These are phyloP conservation scores for Manacus vitellinus DNA, from an alignment of 2,113 vertebrate genomes.

Conservation along the genomic window DNA sequence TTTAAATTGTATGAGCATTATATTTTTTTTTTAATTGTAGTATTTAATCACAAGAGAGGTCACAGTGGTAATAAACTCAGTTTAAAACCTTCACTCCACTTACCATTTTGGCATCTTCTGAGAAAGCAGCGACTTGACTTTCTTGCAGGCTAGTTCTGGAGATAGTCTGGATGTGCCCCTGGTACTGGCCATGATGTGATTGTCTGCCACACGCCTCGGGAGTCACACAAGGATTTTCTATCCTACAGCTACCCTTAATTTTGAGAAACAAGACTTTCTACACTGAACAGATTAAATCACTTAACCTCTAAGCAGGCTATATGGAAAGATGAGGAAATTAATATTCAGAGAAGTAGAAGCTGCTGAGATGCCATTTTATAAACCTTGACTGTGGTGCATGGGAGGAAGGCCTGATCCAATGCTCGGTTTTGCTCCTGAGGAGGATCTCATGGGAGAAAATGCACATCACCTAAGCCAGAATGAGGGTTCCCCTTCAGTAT, in stretches of 20 bases:
- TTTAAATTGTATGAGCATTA: neutral
- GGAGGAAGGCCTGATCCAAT: neutral
- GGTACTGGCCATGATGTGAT: neutral
- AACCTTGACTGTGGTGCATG: neutral
- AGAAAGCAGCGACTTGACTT: neutral
- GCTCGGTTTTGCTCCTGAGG: neutral
- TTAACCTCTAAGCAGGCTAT: neutral
- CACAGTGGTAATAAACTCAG: neutral
- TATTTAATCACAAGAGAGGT: neutral
- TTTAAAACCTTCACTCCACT: neutral
- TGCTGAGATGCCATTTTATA: neutral
- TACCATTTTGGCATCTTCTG: neutral
- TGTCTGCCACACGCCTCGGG: neutral
- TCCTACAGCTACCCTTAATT: neutral
- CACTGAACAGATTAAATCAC: neutral
- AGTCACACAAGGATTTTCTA: neutral
- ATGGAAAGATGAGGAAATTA: neutral
- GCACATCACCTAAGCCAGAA: neutral
- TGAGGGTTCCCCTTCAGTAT: neutral
- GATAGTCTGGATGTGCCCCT: neutral
- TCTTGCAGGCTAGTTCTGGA: neutral
- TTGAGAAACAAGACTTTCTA: neutral
- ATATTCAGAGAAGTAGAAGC: neutral
- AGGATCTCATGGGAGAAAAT: neutral
- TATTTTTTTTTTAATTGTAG: neutral